Conservation (phyloP, 2,888 invertebrate species). For the Mycalesis mineus region DNA sequence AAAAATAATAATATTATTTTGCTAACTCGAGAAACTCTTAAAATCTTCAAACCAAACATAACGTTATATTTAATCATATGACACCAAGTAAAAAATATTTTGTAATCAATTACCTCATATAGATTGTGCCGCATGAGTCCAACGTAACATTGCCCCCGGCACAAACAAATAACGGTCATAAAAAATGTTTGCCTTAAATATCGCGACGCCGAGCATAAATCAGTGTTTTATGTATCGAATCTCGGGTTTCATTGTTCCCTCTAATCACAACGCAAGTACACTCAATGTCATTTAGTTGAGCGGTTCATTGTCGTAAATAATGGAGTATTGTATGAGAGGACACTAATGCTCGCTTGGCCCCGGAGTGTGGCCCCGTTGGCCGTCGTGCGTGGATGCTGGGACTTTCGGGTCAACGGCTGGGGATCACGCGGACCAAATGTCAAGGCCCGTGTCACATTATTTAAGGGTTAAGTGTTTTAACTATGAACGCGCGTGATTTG, state of each 20-base stretch:
- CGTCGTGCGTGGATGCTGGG: conserved; percentile 52
- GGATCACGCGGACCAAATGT: conserved; percentile 57
- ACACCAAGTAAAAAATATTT: background rate
- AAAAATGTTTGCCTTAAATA: conserved; percentile 23
- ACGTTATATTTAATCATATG: background rate
- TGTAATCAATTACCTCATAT: conserved; percentile 16
- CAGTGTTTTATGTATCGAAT: conserved; percentile 38
- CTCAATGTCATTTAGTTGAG: conserved; percentile 61
- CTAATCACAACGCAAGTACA: conserved; percentile 50
- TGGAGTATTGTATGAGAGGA: conserved; percentile 63
- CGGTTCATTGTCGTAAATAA: conserved; percentile 64
- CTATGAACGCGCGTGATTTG: conserved; percentile 7
- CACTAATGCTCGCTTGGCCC: conserved; percentile 45
- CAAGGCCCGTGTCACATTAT: conserved; percentile 50
- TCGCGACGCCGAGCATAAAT: conserved; percentile 24
- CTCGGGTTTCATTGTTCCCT: conserved; percentile 50
- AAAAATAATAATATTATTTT: no score
- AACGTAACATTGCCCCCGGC: conserved; percentile 15
- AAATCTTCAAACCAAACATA: background rate
- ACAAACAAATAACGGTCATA: conserved; percentile 16
- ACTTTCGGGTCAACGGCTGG: conserved; percentile 56
- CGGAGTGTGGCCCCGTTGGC: conserved; percentile 39
- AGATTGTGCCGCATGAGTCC: conserved; percentile 17
- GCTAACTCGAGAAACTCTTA: no score
- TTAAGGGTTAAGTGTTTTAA: conserved; percentile 19